Evolutionary conservation across 2,113 vertebrate genomes (phyloP), one percentile per base, ranked within the genome.

Genomic region (Cyphomyrus plagiostoma): DNA sequence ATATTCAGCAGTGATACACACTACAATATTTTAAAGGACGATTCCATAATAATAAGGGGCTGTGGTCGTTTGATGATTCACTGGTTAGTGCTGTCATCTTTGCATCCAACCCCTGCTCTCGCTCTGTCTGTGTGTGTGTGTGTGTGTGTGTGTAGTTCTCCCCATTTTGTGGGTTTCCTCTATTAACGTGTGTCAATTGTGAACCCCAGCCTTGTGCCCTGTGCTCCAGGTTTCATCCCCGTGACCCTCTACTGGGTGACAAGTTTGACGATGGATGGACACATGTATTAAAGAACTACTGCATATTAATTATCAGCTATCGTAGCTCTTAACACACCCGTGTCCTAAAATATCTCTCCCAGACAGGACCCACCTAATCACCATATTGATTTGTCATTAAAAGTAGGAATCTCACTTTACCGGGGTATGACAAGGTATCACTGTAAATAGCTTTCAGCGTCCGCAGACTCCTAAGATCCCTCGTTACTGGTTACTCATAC

Each of bases 361-460:
- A 62, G 90, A 89, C 62, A 42, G 85, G 85, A n/a, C 83, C 10
- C 9, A 85, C 80, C 91, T 93, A 93, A 92, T 93, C 91, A 93
- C 49, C 87, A 58, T 93, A 95, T 94, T 92, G 94, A 94, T 89
- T 93, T 58, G 90, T 93, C 92, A 94, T 94, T 94, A 92, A 90
- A 62, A 45, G 89, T 70, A 82, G 50, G 89, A 87, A 90, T 92
- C 87, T 74, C 39, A 84, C 50, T 87, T 53, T 13, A 88, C 77
- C 80, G 70, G 77, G 46, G 53, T 66, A 83, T 30, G 52, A 89
- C 58, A 48, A 26, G 35, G 23, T 39, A 50, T 19, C 30, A 45
- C 26, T 45, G 26, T 53, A 66, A 89, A 83, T 39, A 89, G 49
- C 74, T 23, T 30, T 42, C n/a, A 83, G n/a, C 19, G 53, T 56